Percentiles rank a stretch among this genome's conserved stretches.
Conservation (phyloP, 2,113 vertebrate species). For the Chascanopsetta lugubris region DNA sequence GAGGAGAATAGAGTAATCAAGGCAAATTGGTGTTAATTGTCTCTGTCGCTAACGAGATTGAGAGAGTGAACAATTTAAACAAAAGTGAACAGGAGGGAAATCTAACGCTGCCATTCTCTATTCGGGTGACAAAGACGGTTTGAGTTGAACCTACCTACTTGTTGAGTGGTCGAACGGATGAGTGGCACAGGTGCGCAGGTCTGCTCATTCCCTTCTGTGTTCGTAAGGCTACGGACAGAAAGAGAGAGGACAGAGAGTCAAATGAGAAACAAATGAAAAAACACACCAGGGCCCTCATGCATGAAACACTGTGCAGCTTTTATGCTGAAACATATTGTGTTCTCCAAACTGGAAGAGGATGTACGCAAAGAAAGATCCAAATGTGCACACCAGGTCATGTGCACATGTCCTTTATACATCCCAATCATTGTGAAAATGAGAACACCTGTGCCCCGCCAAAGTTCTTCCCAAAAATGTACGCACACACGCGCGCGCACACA, state of each 20-base stretch:
- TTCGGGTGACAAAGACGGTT: slow-evolving; percentile 8
- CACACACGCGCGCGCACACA: no score
- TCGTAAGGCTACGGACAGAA: slow-evolving; percentile 36
- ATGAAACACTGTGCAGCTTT: no score
- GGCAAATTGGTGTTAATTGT: slow-evolving; percentile 63
- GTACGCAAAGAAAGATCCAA: no score
- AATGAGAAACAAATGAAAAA: not conserved
- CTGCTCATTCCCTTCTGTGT: slow-evolving; percentile 10
- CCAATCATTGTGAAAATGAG: no score
- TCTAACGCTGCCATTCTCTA: not conserved
- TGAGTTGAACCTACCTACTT: slow-evolving; percentile 55
- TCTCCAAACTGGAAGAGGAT: no score
- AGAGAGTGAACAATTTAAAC: slow-evolving; percentile 35
- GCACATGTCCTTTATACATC: no score
- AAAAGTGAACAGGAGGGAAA: slow-evolving; percentile 22
- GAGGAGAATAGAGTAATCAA: slow-evolving; percentile 69
- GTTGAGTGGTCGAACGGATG: slow-evolving; percentile 45
- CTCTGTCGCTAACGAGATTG: slow-evolving; percentile 41
- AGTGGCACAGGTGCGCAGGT: slow-evolving; percentile 11
- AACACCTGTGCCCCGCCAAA: no score
- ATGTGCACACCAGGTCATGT: no score
- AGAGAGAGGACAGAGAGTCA: slow-evolving; percentile 1
- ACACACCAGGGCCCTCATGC: no score
- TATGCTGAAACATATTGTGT: not conserved
- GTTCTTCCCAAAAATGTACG: no score